Evolutionary conservation across 2,797 vertebrate genomes (phyloP).

Genomic region (Ataeniobius toweri): DNA sequence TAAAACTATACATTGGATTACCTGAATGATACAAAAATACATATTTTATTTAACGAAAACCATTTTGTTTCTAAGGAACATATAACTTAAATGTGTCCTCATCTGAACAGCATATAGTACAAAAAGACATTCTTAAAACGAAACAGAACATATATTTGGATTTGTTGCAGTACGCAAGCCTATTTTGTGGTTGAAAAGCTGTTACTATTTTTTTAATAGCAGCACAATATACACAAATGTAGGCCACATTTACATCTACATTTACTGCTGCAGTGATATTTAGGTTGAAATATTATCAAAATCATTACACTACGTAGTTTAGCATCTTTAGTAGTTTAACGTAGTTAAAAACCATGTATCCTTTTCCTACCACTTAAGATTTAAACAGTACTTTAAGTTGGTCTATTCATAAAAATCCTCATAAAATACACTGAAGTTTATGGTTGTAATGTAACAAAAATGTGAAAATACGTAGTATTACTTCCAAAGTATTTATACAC

Average conservation of each 20-base stretch:
- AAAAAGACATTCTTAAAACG: neutral
- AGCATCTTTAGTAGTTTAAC: too few relatives aligned
- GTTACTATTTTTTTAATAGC: constrained; percentile 26
- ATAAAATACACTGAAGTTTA: too few relatives aligned
- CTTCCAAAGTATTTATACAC: neutral
- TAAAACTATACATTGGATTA: neutral
- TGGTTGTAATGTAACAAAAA: neutral
- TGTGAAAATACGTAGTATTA: neutral
- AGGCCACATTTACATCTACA: too few relatives aligned
- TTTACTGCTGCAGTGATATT: too few relatives aligned
- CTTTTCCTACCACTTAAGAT: neutral
- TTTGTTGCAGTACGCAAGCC: constrained; percentile 38
- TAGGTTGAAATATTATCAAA: too few relatives aligned
- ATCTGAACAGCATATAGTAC: neutral
- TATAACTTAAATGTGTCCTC: neutral
- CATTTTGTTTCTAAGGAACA: neutral
- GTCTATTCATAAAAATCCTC: neutral
- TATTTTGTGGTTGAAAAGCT: constrained; percentile 33
- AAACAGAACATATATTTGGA: constrained; percentile 9
- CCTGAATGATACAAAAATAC: neutral
- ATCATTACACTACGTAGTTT: too few relatives aligned
- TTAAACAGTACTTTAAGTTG: neutral
- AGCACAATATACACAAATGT: neutral
- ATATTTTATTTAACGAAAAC: neutral
- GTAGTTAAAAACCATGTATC: neutral